These are phyloP conservation scores for Melipona beecheii DNA, from an alignment of 2,888 invertebrate species.

Conservation along the genomic window DNA sequence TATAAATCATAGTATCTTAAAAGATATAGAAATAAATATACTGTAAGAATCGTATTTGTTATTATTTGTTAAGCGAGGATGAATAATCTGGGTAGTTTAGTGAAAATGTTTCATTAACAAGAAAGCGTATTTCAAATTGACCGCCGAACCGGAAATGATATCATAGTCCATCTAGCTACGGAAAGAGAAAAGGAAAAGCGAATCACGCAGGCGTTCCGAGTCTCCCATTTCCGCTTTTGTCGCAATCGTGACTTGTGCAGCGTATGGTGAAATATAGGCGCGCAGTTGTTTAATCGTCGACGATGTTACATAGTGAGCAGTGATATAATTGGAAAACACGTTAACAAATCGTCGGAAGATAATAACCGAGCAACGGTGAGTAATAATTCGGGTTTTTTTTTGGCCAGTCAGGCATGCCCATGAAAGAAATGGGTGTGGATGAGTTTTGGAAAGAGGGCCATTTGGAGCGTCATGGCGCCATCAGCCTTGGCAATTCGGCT, in stretches of 20 bases:
- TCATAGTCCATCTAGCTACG: background rate
- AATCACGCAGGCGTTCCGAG: slow-evolving; percentile 30
- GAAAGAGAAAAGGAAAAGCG: background rate
- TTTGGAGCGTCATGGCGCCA: slow-evolving; percentile 75
- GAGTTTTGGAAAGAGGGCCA: slow-evolving; percentile 60
- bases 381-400: slow-evolving; percentile 54
- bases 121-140: background rate
- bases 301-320: slow-evolving; percentile 60
- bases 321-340: slow-evolving; percentile 60
- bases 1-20: background rate
- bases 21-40: slow-evolving; percentile 39
- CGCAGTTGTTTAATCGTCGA: slow-evolving; percentile 62
- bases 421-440: slow-evolving; percentile 55
- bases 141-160: slow-evolving; percentile 41
- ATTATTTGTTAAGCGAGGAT: background rate
- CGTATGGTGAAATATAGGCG: slow-evolving; percentile 44
- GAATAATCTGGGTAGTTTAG: background rate
- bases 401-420: slow-evolving; percentile 35
- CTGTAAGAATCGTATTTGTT: slow-evolving; percentile 22
- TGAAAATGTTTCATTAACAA: background rate
- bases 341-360: slow-evolving; percentile 67
- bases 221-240: slow-evolving; percentile 52
- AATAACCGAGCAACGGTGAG: slow-evolving; percentile 61
- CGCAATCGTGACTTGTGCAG: slow-evolving; percentile 56
- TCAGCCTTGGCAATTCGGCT: slow-evolving; percentile 71